These are phyloP conservation scores for Scaptodrosophila latifasciaeformis DNA, from an alignment of 2,888 invertebrate genomes.

Conservation along the genomic window DNA sequence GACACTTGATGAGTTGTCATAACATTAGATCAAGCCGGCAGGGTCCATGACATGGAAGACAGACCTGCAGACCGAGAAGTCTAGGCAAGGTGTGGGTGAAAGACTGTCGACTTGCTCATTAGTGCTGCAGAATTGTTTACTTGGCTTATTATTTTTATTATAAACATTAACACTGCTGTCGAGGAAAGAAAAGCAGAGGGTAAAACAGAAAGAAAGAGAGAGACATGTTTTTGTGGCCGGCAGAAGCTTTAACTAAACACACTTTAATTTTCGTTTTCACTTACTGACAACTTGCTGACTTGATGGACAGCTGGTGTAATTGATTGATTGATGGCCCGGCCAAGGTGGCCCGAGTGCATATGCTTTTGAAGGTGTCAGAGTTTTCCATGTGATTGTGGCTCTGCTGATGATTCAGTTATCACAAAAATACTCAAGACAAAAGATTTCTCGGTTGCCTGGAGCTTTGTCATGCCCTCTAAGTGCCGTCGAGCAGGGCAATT, in stretches of 20 bases:
- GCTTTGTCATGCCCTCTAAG: no score
- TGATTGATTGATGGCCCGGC: conserved; percentile 45
- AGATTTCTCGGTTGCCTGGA: no score
- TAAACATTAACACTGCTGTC: conserved; percentile 42
- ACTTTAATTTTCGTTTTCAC: conserved; percentile 35
- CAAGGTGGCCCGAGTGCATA: conserved; percentile 7
- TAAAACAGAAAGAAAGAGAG: no score
- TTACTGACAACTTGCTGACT: neutral
- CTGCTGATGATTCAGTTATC: no score
- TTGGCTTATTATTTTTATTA: conserved; percentile 62
- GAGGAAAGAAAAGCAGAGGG: conserved; percentile 18
- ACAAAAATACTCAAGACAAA: no score
- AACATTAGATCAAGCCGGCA: conserved; percentile 69
- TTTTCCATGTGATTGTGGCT: conserved; percentile 12
- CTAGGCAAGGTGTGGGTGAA: neutral
- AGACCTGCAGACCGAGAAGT: conserved; percentile 4
- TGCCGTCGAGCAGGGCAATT: no score
- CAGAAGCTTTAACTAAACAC: conserved; percentile 40
- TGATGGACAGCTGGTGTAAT: conserved; percentile 32
- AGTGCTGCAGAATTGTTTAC: conserved; percentile 58
- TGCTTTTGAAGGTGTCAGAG: no score
- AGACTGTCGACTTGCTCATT: conserved; percentile 39
- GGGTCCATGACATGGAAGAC: conserved; percentile 17
- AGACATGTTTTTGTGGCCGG: no score
- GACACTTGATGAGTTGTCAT: conserved; percentile 73